Evolutionary conservation across 2,888 invertebrate genomes (phyloP), one percentile per base, ranked within the genome.

Genomic region (Apotomis capreana): DNA sequence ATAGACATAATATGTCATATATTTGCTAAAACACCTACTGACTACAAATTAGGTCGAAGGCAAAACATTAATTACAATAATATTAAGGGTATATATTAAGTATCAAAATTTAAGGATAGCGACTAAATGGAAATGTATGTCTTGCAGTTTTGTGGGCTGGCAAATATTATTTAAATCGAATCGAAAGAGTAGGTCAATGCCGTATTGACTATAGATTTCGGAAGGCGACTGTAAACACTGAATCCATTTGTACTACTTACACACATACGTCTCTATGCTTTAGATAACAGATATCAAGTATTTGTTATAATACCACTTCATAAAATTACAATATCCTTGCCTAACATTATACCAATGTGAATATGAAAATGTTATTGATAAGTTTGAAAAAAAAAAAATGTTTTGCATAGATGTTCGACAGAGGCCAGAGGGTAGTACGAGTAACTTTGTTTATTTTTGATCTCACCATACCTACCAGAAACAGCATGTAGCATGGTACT

Each of bases 101-200:
- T n/a, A 12, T 26, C n/a, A 26, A 57, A 36, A 12, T 40, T 40
- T 40, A 40, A 46, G 46, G 55, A 57, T 64, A 44, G 49, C 9
- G 8, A 49, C 10, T 1, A 54, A 57, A 67, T 40, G 49, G 26
- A 71, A 55, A 55, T 61, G 44, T 61, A 67, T 12, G 26, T 15
- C 5, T 57, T 49, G 51, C 51, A 40, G 26, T 40, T 60, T 57
- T 57, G 40, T 36, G 67, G 61, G 61, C 67, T 57, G 40, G 65
- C 67, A 40, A 76, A 79, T 78, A 79, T 76, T 78, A 78, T 80
- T 80, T 78, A 79, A 81, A 84, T 80, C 80, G 76, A 78, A 79
- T 79, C 75, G 74, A 77, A 76, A 78, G 77, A 86, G 81, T 88
- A 78, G 88, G 89, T 88, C 89, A 90, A 87, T 88, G 89, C 80